These are phyloP conservation scores for Paedocypris micromegethes DNA, from an alignment of 2,797 vertebrate genomes.

Conservation along the genomic window DNA sequence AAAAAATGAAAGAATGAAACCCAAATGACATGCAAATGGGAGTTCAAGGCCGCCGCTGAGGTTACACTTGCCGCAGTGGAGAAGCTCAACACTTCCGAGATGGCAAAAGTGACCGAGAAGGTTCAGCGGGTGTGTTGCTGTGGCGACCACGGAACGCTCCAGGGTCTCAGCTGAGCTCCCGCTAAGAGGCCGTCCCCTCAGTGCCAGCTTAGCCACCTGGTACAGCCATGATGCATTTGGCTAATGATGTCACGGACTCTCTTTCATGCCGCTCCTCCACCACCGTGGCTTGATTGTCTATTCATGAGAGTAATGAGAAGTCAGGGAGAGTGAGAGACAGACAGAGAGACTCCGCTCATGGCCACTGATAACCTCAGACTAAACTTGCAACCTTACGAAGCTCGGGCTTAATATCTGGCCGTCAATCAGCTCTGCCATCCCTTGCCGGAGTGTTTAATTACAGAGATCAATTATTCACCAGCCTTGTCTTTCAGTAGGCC, in stretches of 20 bases:
- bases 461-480: conserved; percentile 79
- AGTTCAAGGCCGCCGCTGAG: conserved; percentile 13
- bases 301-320: conserved; percentile 77
- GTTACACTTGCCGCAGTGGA: background rate
- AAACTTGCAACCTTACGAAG: conserved; percentile 77
- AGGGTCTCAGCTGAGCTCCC: conserved; percentile 54
- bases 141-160: conserved; percentile 35
- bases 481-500: conserved; percentile 72
- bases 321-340: conserved; percentile 52
- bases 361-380: conserved; percentile 79
- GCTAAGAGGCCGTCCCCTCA: conserved; percentile 63
- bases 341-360: conserved; percentile 48
- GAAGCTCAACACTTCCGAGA: background rate
- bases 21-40: conserved; percentile 5
- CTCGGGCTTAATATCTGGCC: conserved; percentile 77
- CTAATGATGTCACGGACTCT: conserved; percentile 76
- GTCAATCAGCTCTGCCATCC: conserved; percentile 77
- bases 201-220: conserved; percentile 63
- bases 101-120: conserved; percentile 16
- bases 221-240: conserved; percentile 65
- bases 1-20: background rate
- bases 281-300: conserved; percentile 71
- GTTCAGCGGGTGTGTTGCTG: conserved; percentile 27
- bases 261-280: conserved; percentile 72
- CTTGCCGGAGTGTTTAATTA: conserved; percentile 78